A percentile compares a stretch with the other conserved stretches of the same genome.
Evolutionary conservation across 2,888 invertebrate genomes (phyloP).

Genomic region (Polydrusus tereticollis): DNA sequence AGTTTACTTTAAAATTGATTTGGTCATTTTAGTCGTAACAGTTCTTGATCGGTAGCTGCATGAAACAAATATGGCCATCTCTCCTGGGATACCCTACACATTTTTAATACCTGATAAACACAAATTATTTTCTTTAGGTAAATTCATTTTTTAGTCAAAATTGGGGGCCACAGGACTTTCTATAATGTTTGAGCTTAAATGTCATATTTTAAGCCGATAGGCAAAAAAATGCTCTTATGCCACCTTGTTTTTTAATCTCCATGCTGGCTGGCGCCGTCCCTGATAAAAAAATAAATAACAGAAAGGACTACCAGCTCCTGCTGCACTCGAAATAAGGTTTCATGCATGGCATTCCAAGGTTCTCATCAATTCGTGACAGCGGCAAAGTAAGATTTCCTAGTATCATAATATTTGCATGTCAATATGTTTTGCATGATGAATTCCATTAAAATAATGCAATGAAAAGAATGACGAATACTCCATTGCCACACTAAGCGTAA

Average conservation of each 20-base stretch:
- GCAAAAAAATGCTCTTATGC: too few species aligned
- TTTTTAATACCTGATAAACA: too few species aligned
- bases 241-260: background rate
- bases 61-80: too few species aligned
- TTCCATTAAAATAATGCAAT: constrained; percentile 39
- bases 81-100: too few species aligned
- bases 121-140: too few species aligned
- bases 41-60: too few species aligned
- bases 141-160: too few species aligned
- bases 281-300: background rate
- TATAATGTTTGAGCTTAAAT: too few species aligned
- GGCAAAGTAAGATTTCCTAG: constrained; percentile 36
- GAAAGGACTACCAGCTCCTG: background rate
- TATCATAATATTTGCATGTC: constrained; percentile 56
- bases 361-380: constrained; percentile 35
- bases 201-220: too few species aligned
- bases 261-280: background rate
- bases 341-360: constrained; percentile 33
- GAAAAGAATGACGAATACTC: constrained; percentile 18
- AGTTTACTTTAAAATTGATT: too few species aligned
- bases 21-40: too few species aligned
- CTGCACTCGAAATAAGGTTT: constrained; percentile 12
- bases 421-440: constrained; percentile 59
- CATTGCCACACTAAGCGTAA: constrained; percentile 23
- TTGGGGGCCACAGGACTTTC: too few species aligned